A percentile compares a stretch with the other conserved stretches of the same genome.
phyloP scores from a whole-genome alignment of 2,113 vertebrate genomes.

The Hypomesus transpacificus region DNA sequence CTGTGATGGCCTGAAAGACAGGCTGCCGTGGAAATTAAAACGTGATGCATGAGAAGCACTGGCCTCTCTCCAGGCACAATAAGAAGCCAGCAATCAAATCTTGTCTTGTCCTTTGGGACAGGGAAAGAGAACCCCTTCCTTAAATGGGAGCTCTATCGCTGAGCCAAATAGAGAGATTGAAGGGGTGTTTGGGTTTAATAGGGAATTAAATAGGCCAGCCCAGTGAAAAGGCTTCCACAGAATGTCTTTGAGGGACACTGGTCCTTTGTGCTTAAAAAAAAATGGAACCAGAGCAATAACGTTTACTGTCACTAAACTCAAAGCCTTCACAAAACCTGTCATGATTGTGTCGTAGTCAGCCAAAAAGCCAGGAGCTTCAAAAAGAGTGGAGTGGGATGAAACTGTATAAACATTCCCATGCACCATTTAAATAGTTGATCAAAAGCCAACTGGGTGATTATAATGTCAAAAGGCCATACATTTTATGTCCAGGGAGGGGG shows the following conservation, averaged over 20 bases:
- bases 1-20: slow-evolving; percentile 42
- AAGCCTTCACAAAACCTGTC: slow-evolving; percentile 1
- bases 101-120: slow-evolving; percentile 36
- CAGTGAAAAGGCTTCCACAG: background rate
- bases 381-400: background rate
- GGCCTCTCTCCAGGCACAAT: slow-evolving; percentile 53
- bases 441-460: background rate
- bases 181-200: slow-evolving; percentile 12
- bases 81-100: slow-evolving; percentile 45
- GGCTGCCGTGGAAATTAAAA: slow-evolving; percentile 64
- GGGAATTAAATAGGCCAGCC: slow-evolving; percentile 4
- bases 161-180: slow-evolving; percentile 14
- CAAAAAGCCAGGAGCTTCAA: background rate
- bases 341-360: background rate
- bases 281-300: slow-evolving; percentile 5
- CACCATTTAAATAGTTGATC: background rate
- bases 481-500: background rate
- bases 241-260: slow-evolving; percentile 1
- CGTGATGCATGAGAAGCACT: slow-evolving; percentile 59
- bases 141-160: slow-evolving; percentile 32
- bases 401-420: background rate
- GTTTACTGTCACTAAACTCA: slow-evolving; percentile 4
- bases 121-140: slow-evolving; percentile 33
- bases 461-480: slow-evolving; percentile 1
- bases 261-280: slow-evolving; percentile 8